A percentile compares a stretch with the other conserved stretches of the same genome.
Evolutionary conservation across 2,888 invertebrate species (phyloP).

Genomic region (Apotomis betuletana): DNA sequence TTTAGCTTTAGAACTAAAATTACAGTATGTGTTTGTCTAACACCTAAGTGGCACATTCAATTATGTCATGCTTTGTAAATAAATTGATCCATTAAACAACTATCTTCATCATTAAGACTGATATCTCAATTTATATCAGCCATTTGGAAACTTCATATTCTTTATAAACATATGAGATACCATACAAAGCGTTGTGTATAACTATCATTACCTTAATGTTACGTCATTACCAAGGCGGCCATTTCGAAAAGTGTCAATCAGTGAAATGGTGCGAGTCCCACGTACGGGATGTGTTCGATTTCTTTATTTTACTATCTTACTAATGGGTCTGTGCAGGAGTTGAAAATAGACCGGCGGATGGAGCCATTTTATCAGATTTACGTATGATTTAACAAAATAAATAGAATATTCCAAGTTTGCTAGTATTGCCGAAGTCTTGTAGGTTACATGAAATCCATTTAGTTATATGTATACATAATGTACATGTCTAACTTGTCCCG

Average conservation of each 20-base stretch:
- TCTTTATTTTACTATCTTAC: conserved; percentile 34
- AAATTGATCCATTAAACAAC: conserved; percentile 31
- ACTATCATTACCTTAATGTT: conserved; percentile 33
- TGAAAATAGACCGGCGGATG: not conserved
- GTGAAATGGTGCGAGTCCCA: conserved; percentile 38
- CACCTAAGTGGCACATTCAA: no score
- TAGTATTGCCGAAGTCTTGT: no score
- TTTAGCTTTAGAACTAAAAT: not conserved
- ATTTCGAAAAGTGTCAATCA: conserved; percentile 39
- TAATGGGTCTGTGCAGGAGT: conserved; percentile 11
- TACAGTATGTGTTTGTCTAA: no score
- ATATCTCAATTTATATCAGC: conserved; percentile 29
- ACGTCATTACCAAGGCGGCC: conserved; percentile 29
- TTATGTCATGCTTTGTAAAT: not conserved
- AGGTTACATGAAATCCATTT: no score
- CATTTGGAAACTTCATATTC: conserved; percentile 23
- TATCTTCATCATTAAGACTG: conserved; percentile 17
- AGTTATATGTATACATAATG: no score
- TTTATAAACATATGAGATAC: conserved; percentile 13
- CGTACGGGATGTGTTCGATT: conserved; percentile 23
- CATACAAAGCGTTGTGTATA: conserved; percentile 24
- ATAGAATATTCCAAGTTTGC: not conserved
- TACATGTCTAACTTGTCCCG: no score
- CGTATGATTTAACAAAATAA: not conserved
- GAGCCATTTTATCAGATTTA: not conserved